A percentile compares a stretch with the other conserved stretches of the same genome.
phyloP scores from a whole-genome alignment of 2,113 vertebrate species.

The Riparia riparia region DNA sequence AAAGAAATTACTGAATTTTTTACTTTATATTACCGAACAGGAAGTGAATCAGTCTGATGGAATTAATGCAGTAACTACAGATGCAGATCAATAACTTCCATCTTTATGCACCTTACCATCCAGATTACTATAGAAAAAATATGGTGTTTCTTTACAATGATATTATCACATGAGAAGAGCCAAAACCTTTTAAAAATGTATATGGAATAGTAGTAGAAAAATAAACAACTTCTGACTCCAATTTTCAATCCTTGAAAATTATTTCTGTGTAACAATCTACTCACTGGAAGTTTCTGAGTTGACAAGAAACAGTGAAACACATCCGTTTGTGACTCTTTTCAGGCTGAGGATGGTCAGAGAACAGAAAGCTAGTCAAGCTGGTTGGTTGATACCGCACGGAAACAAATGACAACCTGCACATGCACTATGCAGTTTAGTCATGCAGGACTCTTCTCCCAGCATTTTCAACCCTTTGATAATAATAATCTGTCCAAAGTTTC shows the following conservation, averaged over 20 bases:
- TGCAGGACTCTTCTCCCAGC: background rate
- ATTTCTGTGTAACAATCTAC: background rate
- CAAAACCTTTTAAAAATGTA: background rate
- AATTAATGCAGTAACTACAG: background rate
- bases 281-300: background rate
- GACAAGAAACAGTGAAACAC: background rate
- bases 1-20: background rate
- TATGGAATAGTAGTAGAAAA: background rate
- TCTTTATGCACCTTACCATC: background rate
- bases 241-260: background rate
- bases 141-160: background rate
- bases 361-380: background rate
- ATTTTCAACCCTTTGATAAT: background rate
- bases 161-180: background rate
- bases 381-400: background rate
- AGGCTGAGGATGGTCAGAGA: background rate
- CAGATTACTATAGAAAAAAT: background rate
- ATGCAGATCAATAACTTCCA: background rate
- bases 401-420: background rate
- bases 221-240: background rate
- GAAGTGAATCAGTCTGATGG: background rate
- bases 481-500: background rate
- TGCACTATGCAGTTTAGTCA: background rate
- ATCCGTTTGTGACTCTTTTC: rapidly evolving
- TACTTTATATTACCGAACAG: background rate